A percentile compares a stretch with the other conserved stretches of the same genome.
Conservation (phyloP, 1,140 invertebrate species). For the Apis mellifera region Amel_HAv3.1 CM009945.2:3654501-3655000, state of each 20-base stretch:
- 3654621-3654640: neutral
- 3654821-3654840: neutral
- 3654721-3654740: too few relatives aligned
- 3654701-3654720: too few relatives aligned
- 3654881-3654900: neutral
- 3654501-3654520: neutral
- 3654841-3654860: neutral
- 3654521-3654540: neutral
- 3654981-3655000: neutral
- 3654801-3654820: neutral
- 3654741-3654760: too few relatives aligned
- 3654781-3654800: too few relatives aligned
- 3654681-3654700: too few relatives aligned
- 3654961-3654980: neutral
- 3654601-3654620: too few relatives aligned
- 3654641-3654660: neutral
- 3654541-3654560: too few relatives aligned
- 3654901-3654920: neutral
- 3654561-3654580: neutral
- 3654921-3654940: neutral
- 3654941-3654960: neutral
- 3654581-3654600: neutral
- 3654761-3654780: neutral
- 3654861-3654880: neutral
- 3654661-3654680: too few relatives aligned